Evolutionary conservation across 2,888 invertebrate genomes (phyloP), one percentile per base, ranked within the genome.

Genomic region (Bellardia bayeri): DNA sequence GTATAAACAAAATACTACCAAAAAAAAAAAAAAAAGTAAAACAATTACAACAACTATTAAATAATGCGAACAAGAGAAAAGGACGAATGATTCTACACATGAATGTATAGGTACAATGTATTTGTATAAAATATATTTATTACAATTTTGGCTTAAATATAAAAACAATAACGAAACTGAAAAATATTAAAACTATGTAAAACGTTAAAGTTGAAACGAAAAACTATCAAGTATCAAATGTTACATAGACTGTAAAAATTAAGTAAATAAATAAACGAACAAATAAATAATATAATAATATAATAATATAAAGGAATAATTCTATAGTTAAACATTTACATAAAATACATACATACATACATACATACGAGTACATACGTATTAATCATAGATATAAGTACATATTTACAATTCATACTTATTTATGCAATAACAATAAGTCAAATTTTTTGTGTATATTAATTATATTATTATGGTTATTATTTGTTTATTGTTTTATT

Each of bases 191-290:
- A 56, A 71, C n/a, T 45, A 84, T 56, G 37, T 14, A 54, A 16
- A 63, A 58, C 37, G 66, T 84, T 84, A 58, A 79, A 79, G 16
- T 79, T 72, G 13, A 82, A 68, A 68, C 8, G 42, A 51, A 64
- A 76, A 78, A 79, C 8, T 49, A 58, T 79, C 16, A 84, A 79
- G 79, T 49, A 58, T 79, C 16, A 84, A 79, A 84, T 79, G 79
- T 84, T 79, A 58, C 54, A 54, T 54, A 40, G 8, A 80, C 45
- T 80, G 69, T 61, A 80, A 80, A 81, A 71, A 61, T 14, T 54
- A 63, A 42, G 8, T 54, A 23, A 63, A 72, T 64, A 64, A 56
- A 45, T 13, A 3, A 45, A 45, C 45, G 9, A 45, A 45, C 11
- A 45, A 11, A 45, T 11, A 9, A 45, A 45, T 8, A 45, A 45